Evolutionary conservation across 2,888 invertebrate genomes (phyloP).

Genomic region (Drosophila falleni): DNA sequence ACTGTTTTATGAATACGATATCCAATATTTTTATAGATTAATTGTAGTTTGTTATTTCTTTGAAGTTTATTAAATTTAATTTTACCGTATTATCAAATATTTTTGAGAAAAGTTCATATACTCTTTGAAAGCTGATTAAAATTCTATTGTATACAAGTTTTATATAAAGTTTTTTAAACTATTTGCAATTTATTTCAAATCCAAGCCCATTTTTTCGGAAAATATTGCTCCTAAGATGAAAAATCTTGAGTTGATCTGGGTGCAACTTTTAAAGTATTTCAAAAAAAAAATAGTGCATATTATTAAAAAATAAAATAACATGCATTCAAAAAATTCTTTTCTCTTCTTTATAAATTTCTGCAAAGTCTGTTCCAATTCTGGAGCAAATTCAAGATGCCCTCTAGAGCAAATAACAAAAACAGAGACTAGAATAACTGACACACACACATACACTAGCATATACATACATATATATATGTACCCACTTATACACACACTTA

Average conservation of each 20-base stretch:
- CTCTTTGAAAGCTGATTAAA: too few relatives aligned
- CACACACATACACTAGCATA: conserved; percentile 5
- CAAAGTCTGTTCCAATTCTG: neutral
- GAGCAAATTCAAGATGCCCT: conserved; percentile 20
- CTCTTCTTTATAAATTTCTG: neutral
- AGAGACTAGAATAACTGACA: conserved; percentile 18
- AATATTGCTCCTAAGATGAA: neutral
- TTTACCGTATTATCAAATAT: too few relatives aligned
- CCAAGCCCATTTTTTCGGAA: too few relatives aligned
- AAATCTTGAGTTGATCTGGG: neutral
- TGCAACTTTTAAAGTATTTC: neutral
- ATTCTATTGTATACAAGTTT: too few relatives aligned
- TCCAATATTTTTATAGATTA: too few relatives aligned
- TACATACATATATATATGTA: conserved; percentile 8
- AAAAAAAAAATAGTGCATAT: neutral
- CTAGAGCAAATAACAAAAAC: neutral
- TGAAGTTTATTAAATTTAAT: too few relatives aligned
- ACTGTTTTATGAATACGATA: too few relatives aligned
- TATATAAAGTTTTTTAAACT: too few relatives aligned
- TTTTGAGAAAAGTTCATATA: too few relatives aligned
- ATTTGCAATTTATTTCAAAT: too few relatives aligned
- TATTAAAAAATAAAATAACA: neutral
- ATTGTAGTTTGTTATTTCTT: too few relatives aligned
- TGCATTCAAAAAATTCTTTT: neutral
- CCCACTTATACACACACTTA: conserved; percentile 16